Conservation (phyloP, 2,888 invertebrate species). For the Tanytarsus gracilentus region DNA sequence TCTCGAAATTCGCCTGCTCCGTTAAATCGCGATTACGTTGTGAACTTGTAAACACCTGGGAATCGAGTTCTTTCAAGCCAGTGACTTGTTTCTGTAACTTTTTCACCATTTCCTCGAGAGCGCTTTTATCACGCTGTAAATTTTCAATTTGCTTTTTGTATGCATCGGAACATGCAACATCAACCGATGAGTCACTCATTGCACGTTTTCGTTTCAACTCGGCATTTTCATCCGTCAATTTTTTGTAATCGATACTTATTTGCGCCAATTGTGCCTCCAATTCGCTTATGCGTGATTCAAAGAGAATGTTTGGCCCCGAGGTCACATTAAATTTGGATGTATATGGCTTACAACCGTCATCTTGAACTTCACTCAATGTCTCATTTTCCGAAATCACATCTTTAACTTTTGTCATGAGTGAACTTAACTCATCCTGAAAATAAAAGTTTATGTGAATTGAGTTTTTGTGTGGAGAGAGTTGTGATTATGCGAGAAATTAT, state of each 20-base stretch:
- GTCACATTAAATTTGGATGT: constrained; percentile 7
- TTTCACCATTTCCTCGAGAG: constrained; percentile 58
- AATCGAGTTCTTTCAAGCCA: constrained; percentile 53
- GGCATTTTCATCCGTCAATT: constrained; percentile 58
- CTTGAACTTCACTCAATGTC: constrained; percentile 57
- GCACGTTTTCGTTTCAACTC: constrained; percentile 43
- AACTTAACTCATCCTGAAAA: constrained; percentile 60
- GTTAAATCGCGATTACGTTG: constrained; percentile 61
- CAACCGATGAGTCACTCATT: constrained; percentile 38
- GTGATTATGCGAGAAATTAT: neutral
- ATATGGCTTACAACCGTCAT: constrained; percentile 6
- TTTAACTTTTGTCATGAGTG: constrained; percentile 69
- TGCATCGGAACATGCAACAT: constrained; percentile 51
- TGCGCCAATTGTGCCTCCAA: constrained; percentile 75
- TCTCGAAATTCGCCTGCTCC: constrained; percentile 68
- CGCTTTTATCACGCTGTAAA: constrained; percentile 60
- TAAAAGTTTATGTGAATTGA: neutral
- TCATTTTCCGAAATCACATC: constrained; percentile 81
- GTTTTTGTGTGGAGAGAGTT: neutral
- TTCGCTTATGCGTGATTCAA: constrained; percentile 76
- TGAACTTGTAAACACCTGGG: constrained; percentile 53
- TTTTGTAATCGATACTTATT: constrained; percentile 64
- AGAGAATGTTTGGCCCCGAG: constrained; percentile 65
- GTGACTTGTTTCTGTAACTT: constrained; percentile 58
- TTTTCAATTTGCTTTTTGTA: constrained; percentile 62